phyloP scores from a whole-genome alignment of 2,888 invertebrate species.

The Calameuta idolon region DNA sequence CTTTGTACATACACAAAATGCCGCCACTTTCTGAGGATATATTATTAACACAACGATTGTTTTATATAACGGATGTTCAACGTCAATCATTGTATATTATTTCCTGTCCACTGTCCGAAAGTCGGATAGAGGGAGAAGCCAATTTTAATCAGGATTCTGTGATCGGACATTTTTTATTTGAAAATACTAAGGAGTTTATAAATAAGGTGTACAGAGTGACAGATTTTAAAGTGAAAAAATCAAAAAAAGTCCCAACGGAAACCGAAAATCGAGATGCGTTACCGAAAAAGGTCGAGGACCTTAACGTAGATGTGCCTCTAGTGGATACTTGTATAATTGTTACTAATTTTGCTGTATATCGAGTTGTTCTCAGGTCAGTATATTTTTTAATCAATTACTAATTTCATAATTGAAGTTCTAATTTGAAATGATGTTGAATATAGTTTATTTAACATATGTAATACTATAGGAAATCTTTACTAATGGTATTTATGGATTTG shows the following conservation, averaged over 20 bases:
- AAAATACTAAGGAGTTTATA: slow-evolving; percentile 69
- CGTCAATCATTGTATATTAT: slow-evolving; percentile 69
- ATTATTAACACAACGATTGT: slow-evolving; percentile 76
- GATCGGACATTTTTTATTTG: slow-evolving; percentile 71
- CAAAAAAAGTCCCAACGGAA: slow-evolving; percentile 44
- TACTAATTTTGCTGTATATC: slow-evolving; percentile 73
- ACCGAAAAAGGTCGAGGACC: slow-evolving; percentile 67
- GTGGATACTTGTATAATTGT: slow-evolving; percentile 73
- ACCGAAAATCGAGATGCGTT: slow-evolving; percentile 59
- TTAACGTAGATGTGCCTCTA: slow-evolving; percentile 66
- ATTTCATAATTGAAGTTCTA: not conserved
- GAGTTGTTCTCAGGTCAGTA: slow-evolving; percentile 70
- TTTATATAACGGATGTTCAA: slow-evolving; percentile 72
- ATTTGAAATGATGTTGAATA: not conserved
- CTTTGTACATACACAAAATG: slow-evolving; percentile 78
- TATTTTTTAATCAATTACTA: slow-evolving; percentile 7
- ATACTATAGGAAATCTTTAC: slow-evolving; percentile 62
- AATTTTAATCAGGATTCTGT: slow-evolving; percentile 72
- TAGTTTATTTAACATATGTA: not conserved
- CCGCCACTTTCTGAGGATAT: slow-evolving; percentile 73
- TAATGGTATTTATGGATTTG: slow-evolving; percentile 71
- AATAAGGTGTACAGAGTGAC: slow-evolving; percentile 69
- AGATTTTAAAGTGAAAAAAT: slow-evolving; percentile 60
- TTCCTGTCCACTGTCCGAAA: slow-evolving; percentile 72
- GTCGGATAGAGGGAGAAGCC: slow-evolving; percentile 68